Percentiles rank a stretch among this genome's conserved stretches.
Evolutionary conservation across 2,888 invertebrate species (phyloP).

Genomic region (Noctua fimbriata): DNA sequence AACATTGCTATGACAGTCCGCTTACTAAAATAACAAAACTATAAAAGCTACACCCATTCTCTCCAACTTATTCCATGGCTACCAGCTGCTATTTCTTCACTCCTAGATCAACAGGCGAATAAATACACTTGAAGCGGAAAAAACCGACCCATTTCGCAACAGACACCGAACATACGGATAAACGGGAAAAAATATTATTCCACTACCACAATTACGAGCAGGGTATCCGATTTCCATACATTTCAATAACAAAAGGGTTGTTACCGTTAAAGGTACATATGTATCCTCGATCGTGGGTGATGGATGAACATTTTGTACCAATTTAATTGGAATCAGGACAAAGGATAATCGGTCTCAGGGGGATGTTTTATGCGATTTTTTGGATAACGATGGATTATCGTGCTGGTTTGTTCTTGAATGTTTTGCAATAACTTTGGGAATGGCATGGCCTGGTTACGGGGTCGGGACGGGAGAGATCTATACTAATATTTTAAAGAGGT

Average conservation of each 20-base stretch:
- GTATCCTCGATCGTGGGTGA: constrained; percentile 55
- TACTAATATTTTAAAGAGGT: too few species aligned
- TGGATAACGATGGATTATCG: constrained; percentile 38
- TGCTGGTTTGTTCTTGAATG: neutral
- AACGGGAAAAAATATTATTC: constrained; percentile 54
- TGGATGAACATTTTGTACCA: constrained; percentile 53
- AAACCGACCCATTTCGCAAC: constrained; percentile 39
- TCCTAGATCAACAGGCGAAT: constrained; percentile 55
- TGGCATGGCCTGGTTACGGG: neutral
- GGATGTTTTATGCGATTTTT: constrained; percentile 45
- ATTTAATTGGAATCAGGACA: constrained; percentile 60
- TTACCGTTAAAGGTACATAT: constrained; percentile 54
- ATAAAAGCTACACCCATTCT: neutral
- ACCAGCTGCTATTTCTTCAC: constrained; percentile 23
- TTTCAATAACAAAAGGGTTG: constrained; percentile 66
- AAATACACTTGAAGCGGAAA: constrained; percentile 35
- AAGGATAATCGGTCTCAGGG: constrained; percentile 42
- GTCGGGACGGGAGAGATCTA: neutral
- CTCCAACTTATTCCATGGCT: neutral
- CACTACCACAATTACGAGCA: constrained; percentile 53
- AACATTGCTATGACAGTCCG: neutral
- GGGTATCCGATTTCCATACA: constrained; percentile 62
- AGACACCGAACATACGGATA: constrained; percentile 33
- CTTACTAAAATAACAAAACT: neutral
- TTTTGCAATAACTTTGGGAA: constrained; percentile 7